phyloP scores from a whole-genome alignment of 2,888 invertebrate genomes.

The Caenorhabditis sulstoni region DNA sequence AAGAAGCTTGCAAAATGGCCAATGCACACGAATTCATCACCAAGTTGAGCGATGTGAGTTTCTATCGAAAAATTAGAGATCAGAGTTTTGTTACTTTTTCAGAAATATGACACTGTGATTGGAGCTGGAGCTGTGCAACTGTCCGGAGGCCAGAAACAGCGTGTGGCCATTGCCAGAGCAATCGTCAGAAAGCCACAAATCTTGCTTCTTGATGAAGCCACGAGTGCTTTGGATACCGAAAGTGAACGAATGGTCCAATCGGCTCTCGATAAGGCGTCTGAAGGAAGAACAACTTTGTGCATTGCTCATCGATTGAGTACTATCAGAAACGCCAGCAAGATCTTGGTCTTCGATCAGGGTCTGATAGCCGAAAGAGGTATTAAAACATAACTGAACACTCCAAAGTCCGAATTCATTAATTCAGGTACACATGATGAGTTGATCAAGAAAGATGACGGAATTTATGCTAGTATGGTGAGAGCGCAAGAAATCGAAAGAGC shows the following conservation, averaged over 20 bases:
- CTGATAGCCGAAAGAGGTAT: constrained; percentile 80
- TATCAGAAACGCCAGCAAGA: constrained; percentile 82
- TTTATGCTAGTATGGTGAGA: constrained; percentile 84
- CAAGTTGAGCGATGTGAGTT: constrained; percentile 79
- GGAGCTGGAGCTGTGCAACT: constrained; percentile 67
- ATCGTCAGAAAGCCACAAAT: constrained; percentile 75
- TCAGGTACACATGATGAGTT: constrained; percentile 87
- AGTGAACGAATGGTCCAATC: constrained; percentile 90
- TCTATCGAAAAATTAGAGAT: neutral
- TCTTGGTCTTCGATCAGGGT: constrained; percentile 81
- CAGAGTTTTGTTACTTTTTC: constrained; percentile 1
- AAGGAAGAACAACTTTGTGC: constrained; percentile 81
- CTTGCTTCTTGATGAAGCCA: constrained; percentile 81
- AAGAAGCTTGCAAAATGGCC: constrained; percentile 73
- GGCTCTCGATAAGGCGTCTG: constrained; percentile 83
- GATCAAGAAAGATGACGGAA: constrained; percentile 84
- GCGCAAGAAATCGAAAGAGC: constrained; percentile 75
- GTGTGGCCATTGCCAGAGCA: constrained; percentile 70
- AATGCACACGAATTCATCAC: constrained; percentile 82
- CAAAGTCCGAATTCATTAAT: constrained; percentile 11
- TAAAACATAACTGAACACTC: no score
- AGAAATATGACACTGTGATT: constrained; percentile 63
- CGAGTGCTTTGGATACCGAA: constrained; percentile 81
- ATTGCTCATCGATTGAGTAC: constrained; percentile 82
- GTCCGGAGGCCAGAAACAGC: constrained; percentile 68